These are phyloP conservation scores for Apeira syringaria DNA, from an alignment of 2,888 invertebrate genomes.

Conservation along the genomic window DNA sequence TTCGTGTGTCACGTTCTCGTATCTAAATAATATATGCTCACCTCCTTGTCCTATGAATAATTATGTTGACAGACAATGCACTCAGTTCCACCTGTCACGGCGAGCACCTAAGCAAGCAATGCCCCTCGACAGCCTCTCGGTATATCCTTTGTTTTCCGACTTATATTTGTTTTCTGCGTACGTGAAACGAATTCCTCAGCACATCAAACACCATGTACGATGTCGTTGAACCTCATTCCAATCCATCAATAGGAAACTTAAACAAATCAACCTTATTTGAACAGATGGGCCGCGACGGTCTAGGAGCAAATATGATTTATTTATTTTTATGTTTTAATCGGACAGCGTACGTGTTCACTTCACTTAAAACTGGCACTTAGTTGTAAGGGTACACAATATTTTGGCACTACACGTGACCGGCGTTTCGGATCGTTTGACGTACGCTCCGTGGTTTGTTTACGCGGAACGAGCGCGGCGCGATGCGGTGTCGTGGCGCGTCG, in stretches of 20 bases:
- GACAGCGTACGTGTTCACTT: conserved; percentile 53
- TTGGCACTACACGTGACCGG: conserved; percentile 63
- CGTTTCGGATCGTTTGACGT: conserved; percentile 39
- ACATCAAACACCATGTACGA: conserved; percentile 63
- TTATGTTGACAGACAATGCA: conserved; percentile 54
- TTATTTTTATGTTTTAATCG: conserved; percentile 25
- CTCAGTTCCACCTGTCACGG: conserved; percentile 63
- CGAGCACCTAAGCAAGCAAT: conserved; percentile 74
- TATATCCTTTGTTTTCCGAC: conserved; percentile 71
- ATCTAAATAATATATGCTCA: conserved; percentile 47
- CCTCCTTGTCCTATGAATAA: conserved; percentile 53
- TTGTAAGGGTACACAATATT: conserved; percentile 51
- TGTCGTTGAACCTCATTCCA: conserved; percentile 65
- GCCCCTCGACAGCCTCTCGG: conserved; percentile 52
- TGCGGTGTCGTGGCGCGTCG: conserved; percentile 70
- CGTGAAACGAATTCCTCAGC: conserved; percentile 73
- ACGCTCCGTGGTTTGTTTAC: conserved; percentile 42
- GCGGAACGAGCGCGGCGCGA: conserved; percentile 52
- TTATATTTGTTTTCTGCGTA: conserved; percentile 72
- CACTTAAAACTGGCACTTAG: conserved; percentile 59
- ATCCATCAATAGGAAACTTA: conserved; percentile 73
- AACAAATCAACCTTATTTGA: conserved; percentile 67
- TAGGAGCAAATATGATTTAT: conserved; percentile 44
- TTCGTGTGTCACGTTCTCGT: conserved; percentile 20
- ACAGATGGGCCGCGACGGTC: conserved; percentile 59